Conservation (phyloP, 2,888 invertebrate species). For the Drosophila paucipuncta region DNA sequence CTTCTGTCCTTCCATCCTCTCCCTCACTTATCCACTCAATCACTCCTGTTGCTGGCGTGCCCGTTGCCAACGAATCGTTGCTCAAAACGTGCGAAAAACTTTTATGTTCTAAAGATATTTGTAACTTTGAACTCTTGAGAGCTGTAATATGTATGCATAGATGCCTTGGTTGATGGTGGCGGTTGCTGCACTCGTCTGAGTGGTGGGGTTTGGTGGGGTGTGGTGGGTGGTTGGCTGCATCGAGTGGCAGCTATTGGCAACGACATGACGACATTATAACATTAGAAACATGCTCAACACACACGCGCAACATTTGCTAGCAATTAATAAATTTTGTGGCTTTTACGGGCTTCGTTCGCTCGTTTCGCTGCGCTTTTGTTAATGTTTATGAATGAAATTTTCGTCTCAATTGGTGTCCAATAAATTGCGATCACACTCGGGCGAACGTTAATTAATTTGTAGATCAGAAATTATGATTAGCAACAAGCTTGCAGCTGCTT, state of each 20-base stretch:
- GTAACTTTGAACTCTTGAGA: constrained; percentile 75
- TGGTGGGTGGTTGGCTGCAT: constrained; percentile 3
- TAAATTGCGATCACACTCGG: constrained; percentile 78
- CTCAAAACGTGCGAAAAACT: constrained; percentile 75
- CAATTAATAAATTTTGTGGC: constrained; percentile 70
- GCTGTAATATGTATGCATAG: constrained; percentile 20
- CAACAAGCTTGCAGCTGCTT: constrained; percentile 63
- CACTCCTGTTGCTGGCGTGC: constrained; percentile 7
- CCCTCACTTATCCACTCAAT: constrained; percentile 7
- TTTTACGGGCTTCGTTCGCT: constrained; percentile 10
- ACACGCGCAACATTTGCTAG: constrained; percentile 73
- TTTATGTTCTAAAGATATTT: constrained; percentile 69
- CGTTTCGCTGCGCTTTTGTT: constrained; percentile 28
- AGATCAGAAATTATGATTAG: constrained; percentile 76
- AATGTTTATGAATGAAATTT: constrained; percentile 77
- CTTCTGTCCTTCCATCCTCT: background rate
- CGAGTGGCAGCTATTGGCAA: constrained; percentile 16
- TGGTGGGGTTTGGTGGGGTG: background rate
- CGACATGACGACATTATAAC: constrained; percentile 61
- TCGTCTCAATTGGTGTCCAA: constrained; percentile 76
- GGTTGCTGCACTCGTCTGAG: background rate
- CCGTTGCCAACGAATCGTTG: constrained; percentile 26
- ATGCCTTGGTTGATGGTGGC: constrained; percentile 11
- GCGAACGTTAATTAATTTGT: constrained; percentile 73
- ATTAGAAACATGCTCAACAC: constrained; percentile 47